These are phyloP conservation scores for Erebia aethiops DNA, from an alignment of 2,888 invertebrate species.

Conservation along the genomic window DNA sequence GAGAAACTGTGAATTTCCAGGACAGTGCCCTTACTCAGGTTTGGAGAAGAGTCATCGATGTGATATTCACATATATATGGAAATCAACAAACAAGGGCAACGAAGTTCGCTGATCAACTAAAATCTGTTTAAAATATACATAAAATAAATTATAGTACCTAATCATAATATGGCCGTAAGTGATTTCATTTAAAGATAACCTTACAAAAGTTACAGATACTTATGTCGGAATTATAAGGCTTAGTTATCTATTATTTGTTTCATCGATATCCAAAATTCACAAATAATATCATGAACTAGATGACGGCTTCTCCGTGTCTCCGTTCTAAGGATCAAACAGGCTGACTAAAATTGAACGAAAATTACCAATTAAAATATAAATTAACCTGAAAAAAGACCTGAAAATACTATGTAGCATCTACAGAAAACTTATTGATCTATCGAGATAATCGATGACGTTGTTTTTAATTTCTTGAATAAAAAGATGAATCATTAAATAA, in stretches of 20 bases:
- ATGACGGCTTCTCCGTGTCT: no score
- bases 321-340: no score
- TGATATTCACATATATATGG: slow-evolving; percentile 55
- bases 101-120: slow-evolving; percentile 26
- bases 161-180: not conserved
- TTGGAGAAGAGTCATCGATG: slow-evolving; percentile 61
- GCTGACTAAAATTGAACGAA: no score
- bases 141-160: not conserved
- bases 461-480: not conserved
- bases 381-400: no score
- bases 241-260: no score
- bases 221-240: no score
- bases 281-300: no score
- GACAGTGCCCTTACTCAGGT: slow-evolving; percentile 46
- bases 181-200: not conserved
- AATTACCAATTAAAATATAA: no score
- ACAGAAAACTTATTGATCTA: not conserved
- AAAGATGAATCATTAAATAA: slow-evolving; percentile 31
- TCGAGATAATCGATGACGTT: not conserved
- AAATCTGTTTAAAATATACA: not conserved
- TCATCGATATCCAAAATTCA: no score
- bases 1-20: slow-evolving; percentile 3
- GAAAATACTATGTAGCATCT: not conserved
- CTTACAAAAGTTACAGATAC: no score
- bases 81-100: slow-evolving; percentile 41